Evolutionary conservation across 2,888 invertebrate genomes (phyloP).

Genomic region (Sepioteuthis lessoniana): DNA sequence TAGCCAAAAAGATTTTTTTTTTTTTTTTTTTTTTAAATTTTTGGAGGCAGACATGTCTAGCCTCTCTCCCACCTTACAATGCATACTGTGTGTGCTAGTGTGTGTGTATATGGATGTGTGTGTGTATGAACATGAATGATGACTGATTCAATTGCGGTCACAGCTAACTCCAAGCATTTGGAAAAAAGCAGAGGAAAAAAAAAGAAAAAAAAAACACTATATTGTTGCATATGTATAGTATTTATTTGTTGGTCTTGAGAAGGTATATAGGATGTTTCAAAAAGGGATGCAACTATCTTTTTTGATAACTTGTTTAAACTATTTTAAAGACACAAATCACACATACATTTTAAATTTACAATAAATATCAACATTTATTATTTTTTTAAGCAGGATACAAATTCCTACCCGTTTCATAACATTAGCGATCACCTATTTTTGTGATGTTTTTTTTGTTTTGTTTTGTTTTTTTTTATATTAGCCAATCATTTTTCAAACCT

Average conservation of each 20-base stretch:
- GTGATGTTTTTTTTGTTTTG: no score
- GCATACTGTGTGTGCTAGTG: background rate
- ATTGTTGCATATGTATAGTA: constrained; percentile 17
- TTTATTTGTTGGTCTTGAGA: constrained; percentile 11
- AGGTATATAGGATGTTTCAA: background rate
- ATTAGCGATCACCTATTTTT: no score
- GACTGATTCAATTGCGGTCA: background rate
- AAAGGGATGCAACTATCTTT: no score
- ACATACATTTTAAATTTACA: no score
- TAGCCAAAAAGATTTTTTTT: background rate
- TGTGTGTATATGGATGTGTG: background rate
- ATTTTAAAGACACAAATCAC: no score
- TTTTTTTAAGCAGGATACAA: no score
- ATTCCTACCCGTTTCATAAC: no score
- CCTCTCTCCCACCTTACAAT: background rate
- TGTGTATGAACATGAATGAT: background rate
- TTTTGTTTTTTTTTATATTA: no score
- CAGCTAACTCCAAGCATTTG: background rate
- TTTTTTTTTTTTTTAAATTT: background rate
- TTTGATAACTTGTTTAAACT: no score
- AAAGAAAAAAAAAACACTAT: background rate
- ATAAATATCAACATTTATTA: no score
- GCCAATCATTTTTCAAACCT: no score
- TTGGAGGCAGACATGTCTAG: background rate
- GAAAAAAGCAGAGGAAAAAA: background rate